phyloP scores from a whole-genome alignment of 2,797 vertebrate species.

The Amazona ochrocephala region DNA sequence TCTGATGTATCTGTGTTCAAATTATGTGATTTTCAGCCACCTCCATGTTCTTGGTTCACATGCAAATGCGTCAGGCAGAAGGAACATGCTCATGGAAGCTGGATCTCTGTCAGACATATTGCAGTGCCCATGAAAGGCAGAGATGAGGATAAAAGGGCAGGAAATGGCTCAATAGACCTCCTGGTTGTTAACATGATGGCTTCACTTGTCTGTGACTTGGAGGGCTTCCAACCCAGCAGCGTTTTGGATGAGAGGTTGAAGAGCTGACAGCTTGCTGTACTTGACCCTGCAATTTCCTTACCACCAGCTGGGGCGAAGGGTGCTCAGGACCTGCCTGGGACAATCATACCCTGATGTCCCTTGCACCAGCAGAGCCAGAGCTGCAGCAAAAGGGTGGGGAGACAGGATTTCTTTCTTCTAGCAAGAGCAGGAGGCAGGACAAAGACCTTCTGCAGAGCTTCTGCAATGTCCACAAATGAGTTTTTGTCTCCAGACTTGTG shows the following conservation, averaged over 20 bases:
- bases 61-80: fast-evolving
- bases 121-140: background rate
- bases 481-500: background rate
- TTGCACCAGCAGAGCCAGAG: background rate
- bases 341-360: fast-evolving
- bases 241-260: background rate
- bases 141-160: background rate
- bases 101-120: background rate
- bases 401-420: background rate
- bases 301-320: background rate
- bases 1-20: background rate
- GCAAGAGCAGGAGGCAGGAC: fast-evolving
- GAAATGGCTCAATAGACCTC: background rate
- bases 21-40: background rate
- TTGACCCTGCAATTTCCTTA: background rate
- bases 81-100: fast-evolving
- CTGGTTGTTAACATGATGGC: background rate
- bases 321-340: fast-evolving
- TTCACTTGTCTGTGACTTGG: background rate
- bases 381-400: background rate
- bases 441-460: background rate
- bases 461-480: background rate
- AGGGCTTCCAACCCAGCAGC: background rate
- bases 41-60: background rate
- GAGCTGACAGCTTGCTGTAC: background rate